A percentile compares a stretch with the other conserved stretches of the same genome.
Evolutionary conservation across 2,797 vertebrate genomes (phyloP).

Genomic region (Chromobotia macracanthus): DNA sequence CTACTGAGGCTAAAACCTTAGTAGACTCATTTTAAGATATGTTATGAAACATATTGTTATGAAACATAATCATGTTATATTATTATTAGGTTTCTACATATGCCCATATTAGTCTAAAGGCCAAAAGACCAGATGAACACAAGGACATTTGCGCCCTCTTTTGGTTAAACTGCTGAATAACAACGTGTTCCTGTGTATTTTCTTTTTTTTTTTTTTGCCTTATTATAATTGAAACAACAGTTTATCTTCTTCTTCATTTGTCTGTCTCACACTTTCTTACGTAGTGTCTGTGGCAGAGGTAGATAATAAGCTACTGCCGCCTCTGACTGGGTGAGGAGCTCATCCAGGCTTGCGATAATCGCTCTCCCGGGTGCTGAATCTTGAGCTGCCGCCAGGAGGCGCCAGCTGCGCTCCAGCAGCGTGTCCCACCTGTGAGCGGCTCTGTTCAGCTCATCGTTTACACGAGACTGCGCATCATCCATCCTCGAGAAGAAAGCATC

Average conservation of each 20-base stretch:
- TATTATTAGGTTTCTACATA: too few relatives aligned
- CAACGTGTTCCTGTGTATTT: too few relatives aligned
- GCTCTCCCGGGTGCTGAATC: slow-evolving; percentile 58
- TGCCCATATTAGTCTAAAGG: too few relatives aligned
- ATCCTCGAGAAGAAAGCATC: slow-evolving; percentile 69
- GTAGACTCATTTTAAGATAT: too few relatives aligned
- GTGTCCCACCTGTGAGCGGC: slow-evolving; percentile 61
- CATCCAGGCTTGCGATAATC: slow-evolving; percentile 60
- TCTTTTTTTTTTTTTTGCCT: neutral
- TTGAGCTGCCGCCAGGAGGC: slow-evolving; percentile 56
- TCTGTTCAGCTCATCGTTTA: slow-evolving; percentile 62
- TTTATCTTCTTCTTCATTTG: neutral
- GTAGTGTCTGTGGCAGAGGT: slow-evolving; percentile 69
- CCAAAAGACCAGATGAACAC: neutral
- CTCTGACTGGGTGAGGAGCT: slow-evolving; percentile 69
- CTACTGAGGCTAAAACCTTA: too few relatives aligned
- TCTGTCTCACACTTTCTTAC: slow-evolving; percentile 59
- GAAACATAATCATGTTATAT: too few relatives aligned
- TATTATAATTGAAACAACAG: neutral
- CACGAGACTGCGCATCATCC: slow-evolving; percentile 68
- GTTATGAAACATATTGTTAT: too few relatives aligned
- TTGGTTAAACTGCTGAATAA: neutral
- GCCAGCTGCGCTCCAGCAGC: slow-evolving; percentile 14
- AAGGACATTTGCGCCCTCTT: slow-evolving; percentile 41
- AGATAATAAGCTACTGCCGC: slow-evolving; percentile 68